A percentile compares a stretch with the other conserved stretches of the same genome.
Evolutionary conservation across 1,140 invertebrate species (phyloP).

Genomic region (Hestina assimilis): DNA sequence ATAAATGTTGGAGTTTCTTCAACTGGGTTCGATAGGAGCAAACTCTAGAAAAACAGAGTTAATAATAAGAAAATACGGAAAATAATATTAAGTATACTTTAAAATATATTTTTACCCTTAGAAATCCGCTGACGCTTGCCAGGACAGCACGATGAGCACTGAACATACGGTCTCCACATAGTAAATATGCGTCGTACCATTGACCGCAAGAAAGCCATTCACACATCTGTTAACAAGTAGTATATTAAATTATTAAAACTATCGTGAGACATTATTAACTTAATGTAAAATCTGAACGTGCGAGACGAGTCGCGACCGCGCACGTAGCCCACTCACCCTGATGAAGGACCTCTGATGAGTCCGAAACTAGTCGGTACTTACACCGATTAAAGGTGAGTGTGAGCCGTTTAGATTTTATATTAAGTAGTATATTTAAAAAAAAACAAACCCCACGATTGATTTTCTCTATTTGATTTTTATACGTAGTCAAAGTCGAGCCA

Average conservation of each 20-base stretch:
- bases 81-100: neutral
- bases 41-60: slow-evolving; percentile 38
- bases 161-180: slow-evolving; percentile 52
- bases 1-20: slow-evolving; percentile 58
- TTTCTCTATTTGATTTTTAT: too few relatives aligned
- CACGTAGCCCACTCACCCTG: too few relatives aligned
- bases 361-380: too few relatives aligned
- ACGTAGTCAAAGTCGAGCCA: too few relatives aligned
- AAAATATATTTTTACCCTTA: slow-evolving; percentile 43
- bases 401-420: too few relatives aligned
- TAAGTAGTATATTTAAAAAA: too few relatives aligned
- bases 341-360: too few relatives aligned
- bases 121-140: slow-evolving; percentile 64
- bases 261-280: too few relatives aligned
- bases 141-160: slow-evolving; percentile 61
- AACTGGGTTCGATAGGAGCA: slow-evolving; percentile 52
- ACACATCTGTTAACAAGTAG: slow-evolving; percentile 45
- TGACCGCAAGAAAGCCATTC: slow-evolving; percentile 52
- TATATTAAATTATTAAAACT: too few relatives aligned
- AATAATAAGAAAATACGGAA: neutral
- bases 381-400: too few relatives aligned
- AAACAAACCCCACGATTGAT: too few relatives aligned
- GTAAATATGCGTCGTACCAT: slow-evolving; percentile 63
- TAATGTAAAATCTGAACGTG: slow-evolving; percentile 42
- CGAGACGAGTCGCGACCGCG: slow-evolving; percentile 15